Conservation (phyloP, 2,113 vertebrate species). For the Oryzias javanicus region DNA sequence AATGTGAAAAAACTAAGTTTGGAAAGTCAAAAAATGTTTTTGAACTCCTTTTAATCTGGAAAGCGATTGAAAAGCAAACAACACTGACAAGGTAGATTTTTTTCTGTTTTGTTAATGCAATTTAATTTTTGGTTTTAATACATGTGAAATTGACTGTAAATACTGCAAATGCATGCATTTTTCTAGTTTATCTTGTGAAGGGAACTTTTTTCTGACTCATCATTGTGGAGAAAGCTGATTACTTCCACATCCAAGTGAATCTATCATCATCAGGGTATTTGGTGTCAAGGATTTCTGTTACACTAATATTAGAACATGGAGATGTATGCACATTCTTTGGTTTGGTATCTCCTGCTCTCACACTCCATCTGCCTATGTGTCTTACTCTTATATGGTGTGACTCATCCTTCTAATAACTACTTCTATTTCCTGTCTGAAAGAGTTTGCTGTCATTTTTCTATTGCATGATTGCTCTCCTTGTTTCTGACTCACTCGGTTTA, state of each 20-base stretch:
- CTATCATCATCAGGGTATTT: constrained; percentile 32
- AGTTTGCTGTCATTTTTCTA: constrained; percentile 35
- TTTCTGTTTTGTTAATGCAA: not conserved
- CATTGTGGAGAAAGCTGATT: constrained; percentile 35
- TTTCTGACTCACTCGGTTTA: constrained; percentile 41
- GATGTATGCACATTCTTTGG: constrained; percentile 41
- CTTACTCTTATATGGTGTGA: constrained; percentile 35
- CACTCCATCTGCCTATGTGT: constrained; percentile 58
- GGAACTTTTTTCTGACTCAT: constrained; percentile 22
- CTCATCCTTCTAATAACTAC: constrained; percentile 59
- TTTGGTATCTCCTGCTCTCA: constrained; percentile 43
- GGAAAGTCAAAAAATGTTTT: too few species aligned
- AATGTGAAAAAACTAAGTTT: too few species aligned
- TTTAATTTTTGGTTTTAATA: not conserved
- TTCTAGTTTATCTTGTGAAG: constrained; percentile 23
- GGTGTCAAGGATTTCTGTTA: constrained; percentile 24
- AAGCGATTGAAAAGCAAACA: too few species aligned
- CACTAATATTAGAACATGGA: constrained; percentile 27
- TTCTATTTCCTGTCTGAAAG: constrained; percentile 44
- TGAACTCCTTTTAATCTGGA: too few species aligned
- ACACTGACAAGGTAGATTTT: not conserved
- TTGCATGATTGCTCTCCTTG: constrained; percentile 24
- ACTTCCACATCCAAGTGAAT: constrained; percentile 36
- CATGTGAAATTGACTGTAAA: constrained; percentile 11
- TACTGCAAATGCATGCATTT: constrained; percentile 29